phyloP scores from a whole-genome alignment of 2,113 vertebrate species.

The Motacilla tschutschensis region DNA sequence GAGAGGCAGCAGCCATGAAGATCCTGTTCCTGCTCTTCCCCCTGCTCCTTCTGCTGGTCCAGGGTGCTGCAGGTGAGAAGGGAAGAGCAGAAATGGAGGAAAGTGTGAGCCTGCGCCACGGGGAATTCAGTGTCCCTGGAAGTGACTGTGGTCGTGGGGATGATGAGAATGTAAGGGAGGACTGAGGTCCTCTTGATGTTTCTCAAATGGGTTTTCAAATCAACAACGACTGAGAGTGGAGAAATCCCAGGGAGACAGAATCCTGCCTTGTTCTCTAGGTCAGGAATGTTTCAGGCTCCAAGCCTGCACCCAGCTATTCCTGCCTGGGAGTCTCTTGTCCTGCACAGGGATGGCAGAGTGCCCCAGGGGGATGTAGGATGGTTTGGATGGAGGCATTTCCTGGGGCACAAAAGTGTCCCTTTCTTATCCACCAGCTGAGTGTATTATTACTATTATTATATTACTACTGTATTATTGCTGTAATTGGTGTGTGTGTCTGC shows the following conservation, averaged over 20 bases:
- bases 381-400: background rate
- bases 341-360: no score
- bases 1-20: background rate
- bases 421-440: no score
- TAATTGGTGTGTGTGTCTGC: background rate
- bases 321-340: no score
- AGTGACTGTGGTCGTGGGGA: rapidly evolving
- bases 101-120: rapidly evolving
- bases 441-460: no score
- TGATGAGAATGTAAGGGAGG: rapidly evolving
- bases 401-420: no score
- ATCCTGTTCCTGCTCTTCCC: slow-evolving; percentile 10
- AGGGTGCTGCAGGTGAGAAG: background rate
- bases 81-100: background rate
- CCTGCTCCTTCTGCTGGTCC: background rate
- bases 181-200: no score
- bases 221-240: rapidly evolving
- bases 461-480: no score
- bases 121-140: rapidly evolving
- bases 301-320: background rate
- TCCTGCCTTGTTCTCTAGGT: no score
- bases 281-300: background rate
- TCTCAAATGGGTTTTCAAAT: background rate
- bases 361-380: no score
- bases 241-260: rapidly evolving